phyloP scores from a whole-genome alignment of 2,888 invertebrate species.

The Stenichneumon culpator region DNA sequence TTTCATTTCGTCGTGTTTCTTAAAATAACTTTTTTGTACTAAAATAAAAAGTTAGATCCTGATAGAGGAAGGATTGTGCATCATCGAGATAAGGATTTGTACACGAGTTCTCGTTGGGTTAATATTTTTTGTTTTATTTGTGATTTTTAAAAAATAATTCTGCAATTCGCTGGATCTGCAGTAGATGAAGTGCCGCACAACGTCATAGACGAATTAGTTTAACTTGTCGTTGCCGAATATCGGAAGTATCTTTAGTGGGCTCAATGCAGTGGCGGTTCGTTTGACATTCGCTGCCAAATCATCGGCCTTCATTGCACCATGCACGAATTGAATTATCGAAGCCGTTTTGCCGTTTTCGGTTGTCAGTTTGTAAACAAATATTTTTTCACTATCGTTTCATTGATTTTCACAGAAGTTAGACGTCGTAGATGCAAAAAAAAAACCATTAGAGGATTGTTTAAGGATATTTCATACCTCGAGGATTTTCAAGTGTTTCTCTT shows the following conservation, averaged over 20 bases:
- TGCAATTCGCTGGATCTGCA: neutral
- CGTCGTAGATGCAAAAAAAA: neutral
- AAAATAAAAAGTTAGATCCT: conserved; percentile 14
- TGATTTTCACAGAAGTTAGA: conserved; percentile 4
- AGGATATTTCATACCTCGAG: neutral
- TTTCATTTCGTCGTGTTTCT: neutral
- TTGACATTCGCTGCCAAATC: neutral
- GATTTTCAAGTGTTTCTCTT: neutral
- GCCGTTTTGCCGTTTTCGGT: neutral
- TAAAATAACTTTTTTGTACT: conserved; percentile 11
- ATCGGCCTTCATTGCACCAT: neutral
- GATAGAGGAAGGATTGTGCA: conserved; percentile 3
- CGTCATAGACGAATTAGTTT: neutral
- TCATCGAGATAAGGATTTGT: neutral
- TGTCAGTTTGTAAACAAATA: neutral
- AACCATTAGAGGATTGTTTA: neutral
- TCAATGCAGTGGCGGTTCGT: neutral
- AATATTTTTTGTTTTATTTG: neutral
- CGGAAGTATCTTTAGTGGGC: neutral
- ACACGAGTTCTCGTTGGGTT: too few species aligned
- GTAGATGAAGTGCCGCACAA: neutral
- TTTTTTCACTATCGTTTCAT: conserved; percentile 10
- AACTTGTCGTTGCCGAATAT: neutral
- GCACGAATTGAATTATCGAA: neutral
- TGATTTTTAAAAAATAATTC: neutral